Conservation (phyloP, 2,797 vertebrate species). For the Chaetophractus vellerosus region DNA sequence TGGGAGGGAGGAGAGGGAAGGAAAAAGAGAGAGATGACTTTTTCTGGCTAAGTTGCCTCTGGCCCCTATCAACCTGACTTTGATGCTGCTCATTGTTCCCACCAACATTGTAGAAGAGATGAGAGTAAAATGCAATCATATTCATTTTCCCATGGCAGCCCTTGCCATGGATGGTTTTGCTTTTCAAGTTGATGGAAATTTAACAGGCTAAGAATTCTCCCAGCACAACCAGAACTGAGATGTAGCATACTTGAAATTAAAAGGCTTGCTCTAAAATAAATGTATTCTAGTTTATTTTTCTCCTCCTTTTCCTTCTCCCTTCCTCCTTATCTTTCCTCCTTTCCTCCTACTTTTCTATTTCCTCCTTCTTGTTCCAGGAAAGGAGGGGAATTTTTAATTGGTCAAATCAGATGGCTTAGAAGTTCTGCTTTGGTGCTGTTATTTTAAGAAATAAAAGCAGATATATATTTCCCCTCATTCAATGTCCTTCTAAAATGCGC, state of each 20-base stretch:
- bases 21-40: not conserved
- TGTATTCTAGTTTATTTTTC: constrained; percentile 72
- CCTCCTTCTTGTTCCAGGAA: not conserved
- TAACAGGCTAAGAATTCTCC: constrained; percentile 75
- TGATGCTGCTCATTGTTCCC: constrained; percentile 62
- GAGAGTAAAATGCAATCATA: constrained; percentile 79
- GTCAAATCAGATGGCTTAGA: constrained; percentile 69
- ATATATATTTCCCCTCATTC: not conserved
- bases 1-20: not conserved
- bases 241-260: constrained; percentile 67
- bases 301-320: not conserved
- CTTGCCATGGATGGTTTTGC: constrained; percentile 82
- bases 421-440: constrained; percentile 48
- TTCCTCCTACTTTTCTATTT: not conserved
- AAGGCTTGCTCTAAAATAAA: constrained; percentile 75
- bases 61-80: constrained; percentile 81
- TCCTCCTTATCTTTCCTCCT: not conserved
- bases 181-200: constrained; percentile 84
- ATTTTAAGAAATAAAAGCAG: constrained; percentile 63
- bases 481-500: not conserved
- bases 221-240: constrained; percentile 75
- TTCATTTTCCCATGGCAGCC: constrained; percentile 67
- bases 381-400: constrained; percentile 14
- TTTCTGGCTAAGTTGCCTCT: constrained; percentile 79
- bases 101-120: constrained; percentile 78